phyloP scores from a whole-genome alignment of 2,113 vertebrate genomes.

The Hippocampus abdominalis region DNA sequence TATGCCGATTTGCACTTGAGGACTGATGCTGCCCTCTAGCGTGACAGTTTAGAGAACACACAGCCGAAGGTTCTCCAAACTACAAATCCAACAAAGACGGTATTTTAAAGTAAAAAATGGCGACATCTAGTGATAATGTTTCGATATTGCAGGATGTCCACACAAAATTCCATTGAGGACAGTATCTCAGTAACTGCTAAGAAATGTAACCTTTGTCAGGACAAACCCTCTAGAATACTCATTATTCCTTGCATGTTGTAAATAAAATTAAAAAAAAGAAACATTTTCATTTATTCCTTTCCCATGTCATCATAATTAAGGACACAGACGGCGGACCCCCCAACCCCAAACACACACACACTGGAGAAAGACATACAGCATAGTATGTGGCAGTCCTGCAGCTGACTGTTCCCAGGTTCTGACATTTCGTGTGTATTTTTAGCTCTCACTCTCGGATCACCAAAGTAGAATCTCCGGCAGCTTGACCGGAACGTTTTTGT shows the following conservation, averaged over 20 bases:
- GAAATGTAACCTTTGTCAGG: background rate
- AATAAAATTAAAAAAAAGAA: background rate
- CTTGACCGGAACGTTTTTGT: conserved; percentile 5
- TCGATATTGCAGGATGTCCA: background rate
- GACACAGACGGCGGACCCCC: background rate
- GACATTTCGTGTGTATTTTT: conserved; percentile 3
- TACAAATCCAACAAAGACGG: background rate
- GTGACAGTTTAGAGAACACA: background rate
- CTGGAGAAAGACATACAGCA: background rate
- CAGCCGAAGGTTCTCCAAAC: background rate
- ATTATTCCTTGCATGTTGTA: background rate
- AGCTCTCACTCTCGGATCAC: background rate
- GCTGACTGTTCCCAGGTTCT: background rate
- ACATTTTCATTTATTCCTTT: background rate
- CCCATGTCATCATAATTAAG: background rate
- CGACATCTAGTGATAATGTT: background rate
- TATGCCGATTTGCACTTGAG: background rate
- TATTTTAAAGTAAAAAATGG: background rate
- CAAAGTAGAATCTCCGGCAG: background rate
- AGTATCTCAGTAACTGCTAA: background rate
- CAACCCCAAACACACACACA: background rate
- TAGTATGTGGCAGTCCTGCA: background rate
- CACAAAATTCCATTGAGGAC: background rate
- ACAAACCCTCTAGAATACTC: background rate
- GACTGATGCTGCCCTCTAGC: background rate